These are phyloP conservation scores for Diorhabda elongata DNA, from an alignment of 1,140 invertebrate species.

Conservation along the genomic window DNA sequence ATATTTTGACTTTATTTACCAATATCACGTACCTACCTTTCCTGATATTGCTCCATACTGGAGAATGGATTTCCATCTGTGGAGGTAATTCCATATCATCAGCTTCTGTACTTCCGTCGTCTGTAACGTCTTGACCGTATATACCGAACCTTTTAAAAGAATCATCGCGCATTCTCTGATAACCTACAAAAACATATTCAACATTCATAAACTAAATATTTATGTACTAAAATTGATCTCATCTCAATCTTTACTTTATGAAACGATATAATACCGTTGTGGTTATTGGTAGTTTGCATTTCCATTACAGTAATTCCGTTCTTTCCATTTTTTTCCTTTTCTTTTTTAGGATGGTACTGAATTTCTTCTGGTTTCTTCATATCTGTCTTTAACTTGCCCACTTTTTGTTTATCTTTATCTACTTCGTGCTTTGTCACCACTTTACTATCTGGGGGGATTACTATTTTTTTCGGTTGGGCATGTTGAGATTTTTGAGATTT, in stretches of 20 bases:
- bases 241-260: neutral
- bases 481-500: conserved; percentile 26
- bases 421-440: neutral
- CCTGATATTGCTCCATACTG: conserved; percentile 45
- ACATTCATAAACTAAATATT: neutral
- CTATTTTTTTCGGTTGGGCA: conserved; percentile 11
- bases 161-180: conserved; percentile 35
- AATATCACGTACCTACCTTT: conserved; percentile 34
- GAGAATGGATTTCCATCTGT: conserved; percentile 40
- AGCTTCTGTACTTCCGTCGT: conserved; percentile 28
- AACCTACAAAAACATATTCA: conserved; percentile 21
- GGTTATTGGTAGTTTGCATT: conserved; percentile 1
- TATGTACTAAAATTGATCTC: neutral
- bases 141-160: conserved; percentile 35
- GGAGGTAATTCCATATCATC: conserved; percentile 36
- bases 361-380: neutral
- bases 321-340: conserved; percentile 12
- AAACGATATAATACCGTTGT: neutral
- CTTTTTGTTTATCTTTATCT: neutral
- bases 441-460: neutral
- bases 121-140: conserved; percentile 37
- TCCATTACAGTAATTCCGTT: neutral
- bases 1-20: too few species aligned
- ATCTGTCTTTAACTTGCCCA: neutral
- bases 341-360: neutral